Evolutionary conservation across 2,888 invertebrate genomes (phyloP), one percentile per base, ranked within the genome.

Genomic region (Conomelus anceps): DNA sequence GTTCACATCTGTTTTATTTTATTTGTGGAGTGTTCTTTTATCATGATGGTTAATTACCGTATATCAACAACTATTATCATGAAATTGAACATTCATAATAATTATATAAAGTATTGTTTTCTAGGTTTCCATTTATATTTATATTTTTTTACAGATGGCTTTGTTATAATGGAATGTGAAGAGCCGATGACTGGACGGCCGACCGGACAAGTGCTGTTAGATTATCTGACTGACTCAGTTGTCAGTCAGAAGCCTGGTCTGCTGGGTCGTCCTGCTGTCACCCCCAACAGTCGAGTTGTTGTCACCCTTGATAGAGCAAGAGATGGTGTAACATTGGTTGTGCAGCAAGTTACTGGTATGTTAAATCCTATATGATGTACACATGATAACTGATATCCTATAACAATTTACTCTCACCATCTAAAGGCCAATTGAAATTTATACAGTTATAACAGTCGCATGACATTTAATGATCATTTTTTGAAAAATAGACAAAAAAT

Each of bases 221-320:
- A 97, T 93, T 96, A 96, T 92, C 93, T 96, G 90, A 96, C 96
- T 0, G 96, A 96, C 92, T 95, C 96, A 0, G 95, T 96, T 23
- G 93, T 96, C 22, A 94, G 95, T 24, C 95, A 95, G 90, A 95
- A 95, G 92, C 94, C 95, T 0, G 94, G 94, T 87, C 94, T 96
- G 88, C 94, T 95, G 90, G 96, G 96, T 0, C 94, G 94, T 88
- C 96, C 96, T 0, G 94, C 94, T 92, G 95, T 96, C 85, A 95
- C 96, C 7, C 96, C 96, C 0, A 96, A 96, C 93, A 96, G 96
- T 24, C 94, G 96, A 90, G 95, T 95, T 92, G 94, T 96, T 88
- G 95, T 96, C 89, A 96, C 96, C 9, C 94, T 96, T 84, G 95
- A 96, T 92, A 94, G 95, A 90, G 94, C 94, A 29, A 93, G 93